Base-by-base conservation (phyloP, 2,888 invertebrate genomes). In the Pterostichus niger region DNA sequence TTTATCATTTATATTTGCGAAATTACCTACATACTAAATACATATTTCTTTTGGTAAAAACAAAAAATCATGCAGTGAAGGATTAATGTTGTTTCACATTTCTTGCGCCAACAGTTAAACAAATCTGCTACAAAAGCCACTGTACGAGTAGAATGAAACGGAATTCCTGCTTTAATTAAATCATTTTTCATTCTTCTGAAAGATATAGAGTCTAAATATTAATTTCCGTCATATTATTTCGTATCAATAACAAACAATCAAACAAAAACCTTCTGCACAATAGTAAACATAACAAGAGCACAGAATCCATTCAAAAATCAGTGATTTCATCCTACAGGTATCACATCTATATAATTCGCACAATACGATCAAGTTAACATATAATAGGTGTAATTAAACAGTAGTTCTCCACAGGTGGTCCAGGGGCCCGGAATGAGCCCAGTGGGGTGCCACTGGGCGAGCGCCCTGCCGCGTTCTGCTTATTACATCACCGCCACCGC, bases 401-500 rank as follows among this genome's bases (percentile, higher is more conserved):
- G 87, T 87, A 87, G 87, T 87, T 86, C 87, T 83, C 87, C 49
- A 83, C 85, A 85, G 87, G 87, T 86, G 86, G 86, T 59, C 71
- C 40, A 84, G 82, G 79, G 85, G 31, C 40, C 75, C 64, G 56
- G 56, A 56, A 56, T 54, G 54, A 40, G 54, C 75, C 10, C 81
- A 24, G 81, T 59, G 13, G 71, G 82, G 56, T n/a, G 61, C 54
- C 59, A 75, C 40, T 31, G 73, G 7, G 33, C 11, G 11, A 73
- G 80, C 54, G 31, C 81, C 81, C 81, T 56, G 56, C 54, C 5
- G 80, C n/a, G 81, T 15, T 54, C 54, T 71, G 81, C 10, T 80
- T 80, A 80, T 80, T 80, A 80, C 35, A 81, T 52, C 49, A 68
- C 40, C 73, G 81, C 76, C 77, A 56, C 33, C 33, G 56, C 7